Percentiles rank a stretch among this genome's conserved stretches.
phyloP scores from a whole-genome alignment of 2,113 vertebrate species.

The Platycercus adscitus region DNA sequence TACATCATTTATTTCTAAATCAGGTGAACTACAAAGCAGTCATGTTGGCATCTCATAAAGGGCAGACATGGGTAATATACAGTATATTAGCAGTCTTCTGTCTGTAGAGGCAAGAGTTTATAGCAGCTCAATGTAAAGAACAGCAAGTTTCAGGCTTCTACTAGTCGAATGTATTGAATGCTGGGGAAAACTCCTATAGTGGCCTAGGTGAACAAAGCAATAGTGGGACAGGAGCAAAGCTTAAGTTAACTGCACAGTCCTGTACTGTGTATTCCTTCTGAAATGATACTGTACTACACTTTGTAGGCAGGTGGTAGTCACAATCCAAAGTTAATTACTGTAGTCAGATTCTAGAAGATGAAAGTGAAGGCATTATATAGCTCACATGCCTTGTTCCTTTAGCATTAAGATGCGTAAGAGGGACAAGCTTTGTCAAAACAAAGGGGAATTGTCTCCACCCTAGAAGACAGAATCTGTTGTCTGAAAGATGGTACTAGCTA shows the following conservation, averaged over 20 bases:
- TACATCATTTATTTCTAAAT: background rate
- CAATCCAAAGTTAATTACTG: background rate
- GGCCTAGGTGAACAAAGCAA: background rate
- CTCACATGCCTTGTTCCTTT: background rate
- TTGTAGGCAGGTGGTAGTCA: background rate
- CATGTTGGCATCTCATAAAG: background rate
- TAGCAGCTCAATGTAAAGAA: background rate
- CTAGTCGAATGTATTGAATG: background rate
- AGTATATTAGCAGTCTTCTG: background rate
- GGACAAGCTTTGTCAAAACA: background rate
- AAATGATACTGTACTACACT: background rate
- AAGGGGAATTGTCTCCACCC: background rate
- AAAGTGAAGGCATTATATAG: background rate
- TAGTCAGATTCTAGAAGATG: background rate
- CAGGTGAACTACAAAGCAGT: background rate
- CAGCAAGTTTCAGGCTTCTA: background rate
- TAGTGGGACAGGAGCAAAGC: background rate
- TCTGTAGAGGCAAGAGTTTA: background rate
- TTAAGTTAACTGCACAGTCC: background rate
- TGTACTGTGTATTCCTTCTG: background rate
- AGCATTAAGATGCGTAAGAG: background rate
- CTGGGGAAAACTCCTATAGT: background rate
- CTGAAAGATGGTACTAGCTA: background rate
- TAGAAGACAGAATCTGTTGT: background rate
- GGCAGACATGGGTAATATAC: background rate